Conservation (phyloP, 2,888 invertebrate genomes). For the Agrochola lota region DNA sequence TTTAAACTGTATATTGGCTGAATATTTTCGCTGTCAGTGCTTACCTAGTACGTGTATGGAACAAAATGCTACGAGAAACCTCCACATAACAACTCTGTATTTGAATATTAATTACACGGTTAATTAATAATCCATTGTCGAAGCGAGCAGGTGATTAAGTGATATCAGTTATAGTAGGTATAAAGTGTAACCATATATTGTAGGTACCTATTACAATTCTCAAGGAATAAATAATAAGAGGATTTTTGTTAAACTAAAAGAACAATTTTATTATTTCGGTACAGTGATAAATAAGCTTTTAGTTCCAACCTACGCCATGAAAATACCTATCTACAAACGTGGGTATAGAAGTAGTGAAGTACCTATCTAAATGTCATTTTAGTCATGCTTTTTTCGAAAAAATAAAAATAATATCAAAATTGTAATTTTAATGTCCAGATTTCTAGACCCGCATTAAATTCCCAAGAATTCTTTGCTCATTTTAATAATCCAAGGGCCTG, state of each 20-base stretch:
- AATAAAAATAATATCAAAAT: no score
- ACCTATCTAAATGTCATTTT: no score
- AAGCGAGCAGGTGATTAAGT: conserved; percentile 17
- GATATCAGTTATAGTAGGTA: conserved; percentile 8
- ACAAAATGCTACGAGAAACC: conserved; percentile 13
- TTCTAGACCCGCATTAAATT: conserved; percentile 1
- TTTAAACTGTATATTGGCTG: neutral
- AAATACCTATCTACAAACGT: neutral
- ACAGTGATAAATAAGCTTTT: neutral
- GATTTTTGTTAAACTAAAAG: no score
- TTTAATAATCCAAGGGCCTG: neutral
- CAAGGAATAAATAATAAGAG: no score
- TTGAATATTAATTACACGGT: conserved; percentile 41
- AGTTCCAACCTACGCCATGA: neutral
- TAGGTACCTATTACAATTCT: neutral
- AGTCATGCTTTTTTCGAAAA: neutral
- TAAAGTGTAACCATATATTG: neutral
- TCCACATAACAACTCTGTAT: neutral
- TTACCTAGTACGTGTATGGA: neutral
- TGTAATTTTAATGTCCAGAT: neutral
- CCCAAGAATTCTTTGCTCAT: neutral
- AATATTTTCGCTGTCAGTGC: neutral
- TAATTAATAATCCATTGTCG: conserved; percentile 33
- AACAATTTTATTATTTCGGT: no score
- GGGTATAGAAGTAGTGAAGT: neutral